A percentile compares a stretch with the other conserved stretches of the same genome.
These are phyloP conservation scores for Vidua macroura DNA, from an alignment of 2,113 vertebrate genomes.

Conservation along the genomic window DNA sequence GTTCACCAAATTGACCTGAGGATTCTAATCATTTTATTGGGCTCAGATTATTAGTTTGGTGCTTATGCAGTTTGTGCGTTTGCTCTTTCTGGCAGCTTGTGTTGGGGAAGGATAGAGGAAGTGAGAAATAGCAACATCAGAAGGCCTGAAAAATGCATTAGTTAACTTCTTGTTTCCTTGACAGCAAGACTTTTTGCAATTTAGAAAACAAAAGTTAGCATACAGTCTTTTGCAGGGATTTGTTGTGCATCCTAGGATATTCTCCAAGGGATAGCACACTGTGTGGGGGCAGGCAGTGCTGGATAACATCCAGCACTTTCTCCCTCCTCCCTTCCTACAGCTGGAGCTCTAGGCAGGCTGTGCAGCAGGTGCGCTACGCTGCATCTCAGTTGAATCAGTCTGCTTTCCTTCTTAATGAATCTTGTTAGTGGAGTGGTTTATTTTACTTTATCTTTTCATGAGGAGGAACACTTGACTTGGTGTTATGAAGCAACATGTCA, in stretches of 20 bases:
- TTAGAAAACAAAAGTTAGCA: constrained; percentile 12
- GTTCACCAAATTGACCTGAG: neutral
- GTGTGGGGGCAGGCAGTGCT: neutral
- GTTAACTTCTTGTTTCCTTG: constrained; percentile 42
- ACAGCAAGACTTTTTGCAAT: neutral
- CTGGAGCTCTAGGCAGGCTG: constrained; percentile 47
- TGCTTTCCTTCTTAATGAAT: constrained; percentile 49
- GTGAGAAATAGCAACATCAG: neutral
- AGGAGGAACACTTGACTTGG: constrained; percentile 24
- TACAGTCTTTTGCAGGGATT: neutral
- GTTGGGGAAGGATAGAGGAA: neutral
- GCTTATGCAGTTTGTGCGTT: neutral
- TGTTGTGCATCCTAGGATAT: neutral
- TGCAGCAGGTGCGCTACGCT: neutral
- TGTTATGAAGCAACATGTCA: constrained; percentile 43
- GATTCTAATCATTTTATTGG: neutral
- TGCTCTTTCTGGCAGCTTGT: neutral
- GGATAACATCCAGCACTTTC: constrained; percentile 11
- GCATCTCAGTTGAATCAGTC: neutral
- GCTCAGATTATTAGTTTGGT: neutral
- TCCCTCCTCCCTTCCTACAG: neutral
- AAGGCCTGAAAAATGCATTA: neutral
- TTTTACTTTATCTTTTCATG: constrained; percentile 54
- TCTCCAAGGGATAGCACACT: neutral
- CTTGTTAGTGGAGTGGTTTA: constrained; percentile 37